A percentile compares a stretch with the other conserved stretches of the same genome.
Evolutionary conservation across 2,888 invertebrate genomes (phyloP).

Genomic region (Danaus chrysippus): DNA sequence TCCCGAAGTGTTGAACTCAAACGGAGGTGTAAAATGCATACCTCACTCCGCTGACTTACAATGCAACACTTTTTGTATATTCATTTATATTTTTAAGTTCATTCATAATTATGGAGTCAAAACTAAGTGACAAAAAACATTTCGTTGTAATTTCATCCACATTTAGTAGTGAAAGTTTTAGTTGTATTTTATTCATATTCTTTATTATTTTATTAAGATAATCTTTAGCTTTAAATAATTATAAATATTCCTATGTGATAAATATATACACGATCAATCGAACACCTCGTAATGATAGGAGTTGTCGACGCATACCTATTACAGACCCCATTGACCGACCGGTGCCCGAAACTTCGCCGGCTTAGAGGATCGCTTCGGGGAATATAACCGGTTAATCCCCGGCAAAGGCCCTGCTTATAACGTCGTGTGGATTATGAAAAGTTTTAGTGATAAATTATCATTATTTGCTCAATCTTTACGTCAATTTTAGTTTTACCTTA

Average conservation of each 20-base stretch:
- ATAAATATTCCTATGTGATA: constrained; percentile 1
- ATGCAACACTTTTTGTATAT: not conserved
- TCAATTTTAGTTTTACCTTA: constrained; percentile 11
- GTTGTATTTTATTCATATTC: too few relatives aligned
- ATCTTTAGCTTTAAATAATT: too few relatives aligned
- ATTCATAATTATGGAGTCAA: not conserved
- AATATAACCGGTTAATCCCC: constrained; percentile 33
- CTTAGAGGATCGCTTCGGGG: constrained; percentile 39
- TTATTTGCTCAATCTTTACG: constrained; percentile 12
- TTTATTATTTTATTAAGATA: too few relatives aligned
- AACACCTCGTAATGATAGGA: constrained; percentile 57
- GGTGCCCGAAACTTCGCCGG: constrained; percentile 46
- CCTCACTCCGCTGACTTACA: constrained; percentile 23
- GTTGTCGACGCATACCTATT: constrained; percentile 51
- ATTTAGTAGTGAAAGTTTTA: too few relatives aligned
- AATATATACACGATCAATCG: constrained; percentile 15
- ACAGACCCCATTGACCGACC: constrained; percentile 48
- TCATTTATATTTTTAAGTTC: not conserved
- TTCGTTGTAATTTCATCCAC: too few relatives aligned
- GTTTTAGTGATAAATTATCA: constrained; percentile 25
- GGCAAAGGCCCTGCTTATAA: constrained; percentile 36
- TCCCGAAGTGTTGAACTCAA: constrained; percentile 55
- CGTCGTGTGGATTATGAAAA: constrained; percentile 35
- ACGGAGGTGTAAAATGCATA: constrained; percentile 54
- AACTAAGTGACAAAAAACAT: too few relatives aligned